Conservation (phyloP, 2,888 invertebrate species). For the Melangyna quadrimaculata region DNA sequence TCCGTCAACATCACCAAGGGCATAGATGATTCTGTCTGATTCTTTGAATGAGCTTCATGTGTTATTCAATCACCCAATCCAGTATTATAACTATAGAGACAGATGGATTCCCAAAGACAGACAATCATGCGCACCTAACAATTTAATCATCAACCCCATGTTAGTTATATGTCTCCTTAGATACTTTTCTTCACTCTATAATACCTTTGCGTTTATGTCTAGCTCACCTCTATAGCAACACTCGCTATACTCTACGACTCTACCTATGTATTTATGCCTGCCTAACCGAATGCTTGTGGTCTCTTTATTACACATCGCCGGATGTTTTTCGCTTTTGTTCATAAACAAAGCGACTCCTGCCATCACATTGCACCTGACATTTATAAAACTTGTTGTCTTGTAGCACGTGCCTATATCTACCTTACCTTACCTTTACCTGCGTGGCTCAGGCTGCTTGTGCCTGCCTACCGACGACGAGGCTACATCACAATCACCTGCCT, state of each 20-base stretch:
- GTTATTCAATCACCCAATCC: conserved; percentile 42
- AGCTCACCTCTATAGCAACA: not conserved
- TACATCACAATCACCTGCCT: conserved; percentile 36
- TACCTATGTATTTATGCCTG: not conserved
- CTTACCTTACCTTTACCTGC: not conserved
- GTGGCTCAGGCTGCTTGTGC: too few relatives aligned
- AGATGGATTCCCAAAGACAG: conserved; percentile 51
- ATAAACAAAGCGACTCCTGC: conserved; percentile 53
- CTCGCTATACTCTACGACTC: too few relatives aligned
- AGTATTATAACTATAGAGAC: conserved; percentile 16
- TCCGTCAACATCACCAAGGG: conserved; percentile 18
- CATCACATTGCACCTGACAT: conserved; percentile 62
- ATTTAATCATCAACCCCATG: conserved; percentile 58
- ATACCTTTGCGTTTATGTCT: not conserved
- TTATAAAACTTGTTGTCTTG: conserved; percentile 35
- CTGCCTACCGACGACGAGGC: not conserved
- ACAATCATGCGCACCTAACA: conserved; percentile 57
- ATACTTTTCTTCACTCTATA: not conserved
- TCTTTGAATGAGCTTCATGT: conserved; percentile 25
- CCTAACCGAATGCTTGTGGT: conserved; percentile 40
- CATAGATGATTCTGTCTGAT: conserved; percentile 19
- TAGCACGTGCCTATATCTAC: conserved; percentile 37
- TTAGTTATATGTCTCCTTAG: not conserved
- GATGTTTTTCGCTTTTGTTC: conserved; percentile 38
- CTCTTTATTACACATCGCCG: conserved; percentile 33